These are phyloP conservation scores for Ammodytes marinus DNA, from an alignment of 2,113 vertebrate genomes.

Conservation along the genomic window DNA sequence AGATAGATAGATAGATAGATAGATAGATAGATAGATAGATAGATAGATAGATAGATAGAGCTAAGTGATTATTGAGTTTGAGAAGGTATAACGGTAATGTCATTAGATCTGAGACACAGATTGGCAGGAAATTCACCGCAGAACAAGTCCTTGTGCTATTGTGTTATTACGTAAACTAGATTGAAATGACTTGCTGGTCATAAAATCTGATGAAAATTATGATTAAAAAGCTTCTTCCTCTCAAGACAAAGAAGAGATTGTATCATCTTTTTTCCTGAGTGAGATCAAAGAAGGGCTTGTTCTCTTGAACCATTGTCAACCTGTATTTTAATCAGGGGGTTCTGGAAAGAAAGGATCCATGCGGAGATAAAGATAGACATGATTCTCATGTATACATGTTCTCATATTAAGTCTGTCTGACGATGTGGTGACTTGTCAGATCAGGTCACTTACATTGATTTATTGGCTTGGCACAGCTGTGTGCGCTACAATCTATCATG, in stretches of 20 bases:
- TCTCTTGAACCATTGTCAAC: constrained; percentile 44
- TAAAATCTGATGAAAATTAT: constrained; percentile 29
- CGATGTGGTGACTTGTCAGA: constrained; percentile 78
- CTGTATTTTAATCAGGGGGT: constrained; percentile 44
- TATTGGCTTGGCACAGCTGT: constrained; percentile 80
- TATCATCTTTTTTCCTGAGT: constrained; percentile 28
- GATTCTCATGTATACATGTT: constrained; percentile 57
- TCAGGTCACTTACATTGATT: constrained; percentile 85
- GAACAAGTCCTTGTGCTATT: background rate
- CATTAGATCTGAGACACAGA: background rate
- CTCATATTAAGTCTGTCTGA: constrained; percentile 72
- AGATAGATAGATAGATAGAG: background rate
- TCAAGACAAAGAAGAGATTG: constrained; percentile 29
- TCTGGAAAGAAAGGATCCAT: constrained; percentile 23
- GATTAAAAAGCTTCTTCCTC: constrained; percentile 43
- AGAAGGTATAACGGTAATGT: background rate
- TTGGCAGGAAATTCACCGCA: background rate
- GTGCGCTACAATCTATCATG: constrained; percentile 77
- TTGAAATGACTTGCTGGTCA: constrained; percentile 38
- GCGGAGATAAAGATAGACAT: constrained; percentile 49
- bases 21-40: background rate
- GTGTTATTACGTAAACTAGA: constrained; percentile 3
- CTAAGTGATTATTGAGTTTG: background rate
- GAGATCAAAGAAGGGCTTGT: constrained; percentile 38
- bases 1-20: background rate